Conservation (phyloP, 2,888 invertebrate species). For the Dryomyza anilis region DNA sequence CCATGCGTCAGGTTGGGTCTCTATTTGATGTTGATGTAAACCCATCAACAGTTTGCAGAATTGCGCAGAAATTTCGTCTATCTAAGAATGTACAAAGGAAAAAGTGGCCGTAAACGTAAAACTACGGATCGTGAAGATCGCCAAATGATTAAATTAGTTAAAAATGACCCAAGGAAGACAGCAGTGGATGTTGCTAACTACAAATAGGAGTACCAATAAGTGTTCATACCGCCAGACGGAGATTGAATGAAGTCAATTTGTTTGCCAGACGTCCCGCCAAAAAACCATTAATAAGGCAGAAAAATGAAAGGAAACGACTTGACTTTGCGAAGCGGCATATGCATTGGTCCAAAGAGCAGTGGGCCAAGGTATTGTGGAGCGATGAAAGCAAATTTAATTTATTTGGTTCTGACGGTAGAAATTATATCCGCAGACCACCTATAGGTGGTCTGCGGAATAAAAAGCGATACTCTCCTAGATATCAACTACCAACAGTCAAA, state of each 20-base stretch:
- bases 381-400: constrained; percentile 11
- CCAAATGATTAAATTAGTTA: too few relatives aligned
- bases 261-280: background rate
- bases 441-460: too few relatives aligned
- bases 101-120: background rate
- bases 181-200: constrained; percentile 2
- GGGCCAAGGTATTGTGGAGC: constrained; percentile 9
- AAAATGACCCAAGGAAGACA: background rate
- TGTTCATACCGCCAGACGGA: background rate
- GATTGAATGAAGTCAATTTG: background rate
- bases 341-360: background rate
- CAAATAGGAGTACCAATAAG: background rate
- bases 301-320: too few relatives aligned
- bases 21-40: too few relatives aligned
- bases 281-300: background rate
- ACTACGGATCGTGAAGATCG: background rate
- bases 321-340: constrained; percentile 3
- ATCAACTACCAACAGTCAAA: constrained; percentile 7
- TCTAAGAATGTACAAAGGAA: too few relatives aligned
- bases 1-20: too few relatives aligned
- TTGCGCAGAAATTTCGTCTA: too few relatives aligned
- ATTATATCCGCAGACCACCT: background rate
- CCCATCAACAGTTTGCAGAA: too few relatives aligned
- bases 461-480: background rate
- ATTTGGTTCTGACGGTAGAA: background rate